phyloP scores from a whole-genome alignment of 2,888 invertebrate species.

The Acleris cristana region DNA sequence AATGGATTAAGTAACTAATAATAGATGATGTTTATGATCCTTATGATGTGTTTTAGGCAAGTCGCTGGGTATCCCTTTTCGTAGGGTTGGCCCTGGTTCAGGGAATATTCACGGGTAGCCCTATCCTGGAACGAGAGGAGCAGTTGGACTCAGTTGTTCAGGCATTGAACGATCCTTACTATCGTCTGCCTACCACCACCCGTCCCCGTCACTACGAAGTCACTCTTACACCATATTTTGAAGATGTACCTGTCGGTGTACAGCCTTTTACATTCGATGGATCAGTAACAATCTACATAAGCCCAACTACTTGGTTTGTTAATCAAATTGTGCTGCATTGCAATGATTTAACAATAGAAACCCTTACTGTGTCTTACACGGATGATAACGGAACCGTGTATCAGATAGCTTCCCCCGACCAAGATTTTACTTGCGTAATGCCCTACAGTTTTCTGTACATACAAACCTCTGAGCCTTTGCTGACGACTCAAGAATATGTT shows the following conservation, averaged over 20 bases:
- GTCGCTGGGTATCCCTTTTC: conserved; percentile 60
- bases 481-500: conserved; percentile 74
- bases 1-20: no score
- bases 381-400: conserved; percentile 5
- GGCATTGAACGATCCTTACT: conserved; percentile 58
- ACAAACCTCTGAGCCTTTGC: conserved; percentile 46
- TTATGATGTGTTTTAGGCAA: conserved; percentile 49
- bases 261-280: conserved; percentile 73
- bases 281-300: conserved; percentile 60
- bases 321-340: conserved; percentile 69
- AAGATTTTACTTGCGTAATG: conserved; percentile 55
- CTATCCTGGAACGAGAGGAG: conserved; percentile 62
- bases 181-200: conserved; percentile 76
- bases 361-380: conserved; percentile 60
- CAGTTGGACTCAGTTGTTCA: conserved; percentile 64
- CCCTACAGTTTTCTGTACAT: conserved; percentile 63
- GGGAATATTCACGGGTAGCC: conserved; percentile 58
- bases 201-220: conserved; percentile 81
- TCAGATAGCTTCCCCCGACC: conserved; percentile 47
- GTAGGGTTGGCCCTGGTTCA: conserved; percentile 61
- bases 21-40: no score
- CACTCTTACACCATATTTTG: conserved; percentile 77
- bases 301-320: conserved; percentile 47
- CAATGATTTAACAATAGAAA: conserved; percentile 65
- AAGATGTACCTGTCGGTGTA: conserved; percentile 46